Evolutionary conservation across 2,797 vertebrate species (phyloP), one percentile per base, ranked within the genome.

Genomic region (Sebastes taczanowskii): DNA sequence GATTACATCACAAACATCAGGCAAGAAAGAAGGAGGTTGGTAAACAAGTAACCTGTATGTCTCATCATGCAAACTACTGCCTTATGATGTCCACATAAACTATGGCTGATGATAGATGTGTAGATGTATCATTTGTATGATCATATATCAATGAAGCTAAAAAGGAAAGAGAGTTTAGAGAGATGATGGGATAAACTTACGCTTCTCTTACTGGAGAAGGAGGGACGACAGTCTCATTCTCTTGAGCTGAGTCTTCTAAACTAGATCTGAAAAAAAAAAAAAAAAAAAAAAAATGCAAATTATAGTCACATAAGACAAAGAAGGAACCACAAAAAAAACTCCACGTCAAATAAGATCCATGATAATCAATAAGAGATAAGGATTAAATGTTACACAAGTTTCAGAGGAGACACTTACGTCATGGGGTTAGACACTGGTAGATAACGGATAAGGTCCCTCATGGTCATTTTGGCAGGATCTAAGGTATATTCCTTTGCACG

Each of bases 391-490:
- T 22, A 6, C 22, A 61, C 13, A 52, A 59, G 32, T 6, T 49
- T 20, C 0, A 34, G 13, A 84, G 77, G 81, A 88, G 29, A 77
- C 18, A 76, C 97, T 96, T 96, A 99, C 98, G 94, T 95, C 98
- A 99, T 99, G n/a, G 98, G 98, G 93, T 99, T 99, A 30, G 95
- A 97, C 75, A 93, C 77, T 1, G 99, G 99, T 3, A 99, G 91
- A 81, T 98, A 99, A 88, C 97, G 98, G 90, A 99, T 97, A 38
- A 99, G 97, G 81, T 99, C 99, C 89, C 97, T 97, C 98, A 99
- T 99, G 27, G 96, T 98, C 99, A 99, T 99, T 96, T 98, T 99
- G 85, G 97, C 94, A 75, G 97, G 97, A 92, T 99, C 98, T 82
- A 95, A 92, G 58, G 89, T 86, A 38, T 88, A 95, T 91, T 97